Evolutionary conservation across 2,113 vertebrate species (phyloP).

Genomic region (Chaetodon auriga): DNA sequence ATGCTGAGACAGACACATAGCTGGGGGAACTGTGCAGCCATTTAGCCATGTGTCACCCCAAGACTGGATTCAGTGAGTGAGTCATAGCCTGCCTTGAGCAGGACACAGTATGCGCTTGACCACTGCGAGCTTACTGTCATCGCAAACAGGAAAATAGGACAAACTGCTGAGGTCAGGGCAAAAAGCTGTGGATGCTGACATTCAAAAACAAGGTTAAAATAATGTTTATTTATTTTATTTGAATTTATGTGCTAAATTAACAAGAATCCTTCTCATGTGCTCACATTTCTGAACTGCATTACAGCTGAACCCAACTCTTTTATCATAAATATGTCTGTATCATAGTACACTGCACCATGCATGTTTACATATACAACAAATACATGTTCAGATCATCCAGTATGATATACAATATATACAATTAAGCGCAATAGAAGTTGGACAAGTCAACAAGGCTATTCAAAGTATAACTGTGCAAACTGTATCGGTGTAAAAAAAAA

Average conservation of each 20-base stretch:
- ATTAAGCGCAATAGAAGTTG: neutral
- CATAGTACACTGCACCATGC: neutral
- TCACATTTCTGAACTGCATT: neutral
- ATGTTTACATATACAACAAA: neutral
- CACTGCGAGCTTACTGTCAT: slow-evolving; percentile 50
- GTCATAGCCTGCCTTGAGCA: slow-evolving; percentile 63
- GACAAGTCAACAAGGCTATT: neutral
- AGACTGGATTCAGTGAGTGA: slow-evolving; percentile 69
- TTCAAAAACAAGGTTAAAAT: slow-evolving; percentile 53
- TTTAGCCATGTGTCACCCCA: slow-evolving; percentile 77
- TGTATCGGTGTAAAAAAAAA: neutral
- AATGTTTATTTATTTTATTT: slow-evolving; percentile 3
- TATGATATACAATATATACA: neutral
- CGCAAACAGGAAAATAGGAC: slow-evolving; percentile 62
- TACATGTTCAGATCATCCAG: neutral
- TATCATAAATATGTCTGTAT: neutral
- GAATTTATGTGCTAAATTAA: slow-evolving; percentile 5
- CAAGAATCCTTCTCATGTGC: slow-evolving; percentile 5
- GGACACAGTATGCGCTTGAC: slow-evolving; percentile 62
- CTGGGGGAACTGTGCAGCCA: slow-evolving; percentile 67
- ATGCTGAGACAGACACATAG: slow-evolving; percentile 64
- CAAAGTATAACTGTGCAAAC: neutral
- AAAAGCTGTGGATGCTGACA: slow-evolving; percentile 48
- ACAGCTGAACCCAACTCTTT: neutral
- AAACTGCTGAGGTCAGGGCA: slow-evolving; percentile 59